These are phyloP conservation scores for Malurus splendens DNA, from an alignment of 2,797 vertebrate genomes.

Conservation along the genomic window DNA sequence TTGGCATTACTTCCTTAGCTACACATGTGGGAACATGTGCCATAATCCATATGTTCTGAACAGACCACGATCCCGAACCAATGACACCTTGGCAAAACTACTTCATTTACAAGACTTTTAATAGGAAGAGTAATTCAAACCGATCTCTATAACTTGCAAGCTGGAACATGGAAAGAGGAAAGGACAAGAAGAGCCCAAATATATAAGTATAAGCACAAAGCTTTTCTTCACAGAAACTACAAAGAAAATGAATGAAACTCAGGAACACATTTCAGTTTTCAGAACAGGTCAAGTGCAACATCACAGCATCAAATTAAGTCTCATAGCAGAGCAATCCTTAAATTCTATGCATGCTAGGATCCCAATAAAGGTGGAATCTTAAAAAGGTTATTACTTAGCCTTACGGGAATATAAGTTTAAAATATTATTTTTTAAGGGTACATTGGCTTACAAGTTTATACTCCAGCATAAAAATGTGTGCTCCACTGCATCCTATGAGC, in stretches of 20 bases:
- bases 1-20: neutral
- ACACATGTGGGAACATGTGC: neutral
- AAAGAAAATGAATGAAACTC: neutral
- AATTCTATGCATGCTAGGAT: neutral
- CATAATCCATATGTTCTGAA: neutral
- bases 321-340: neutral
- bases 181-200: neutral
- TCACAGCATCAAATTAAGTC: neutral
- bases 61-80: neutral
- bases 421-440: neutral
- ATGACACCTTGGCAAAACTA: neutral
- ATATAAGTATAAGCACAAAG: neutral
- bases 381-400: neutral
- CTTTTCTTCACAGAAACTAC: neutral
- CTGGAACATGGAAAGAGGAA: neutral
- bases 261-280: neutral
- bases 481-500: neutral
- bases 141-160: neutral
- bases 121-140: neutral
- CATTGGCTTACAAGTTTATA: neutral
- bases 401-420: neutral
- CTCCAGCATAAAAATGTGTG: rapidly evolving
- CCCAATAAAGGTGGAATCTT: neutral
- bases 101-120: neutral
- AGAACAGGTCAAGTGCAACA: neutral